phyloP scores from a whole-genome alignment of 2,113 vertebrate species.

The Lamprotornis superbus region DNA sequence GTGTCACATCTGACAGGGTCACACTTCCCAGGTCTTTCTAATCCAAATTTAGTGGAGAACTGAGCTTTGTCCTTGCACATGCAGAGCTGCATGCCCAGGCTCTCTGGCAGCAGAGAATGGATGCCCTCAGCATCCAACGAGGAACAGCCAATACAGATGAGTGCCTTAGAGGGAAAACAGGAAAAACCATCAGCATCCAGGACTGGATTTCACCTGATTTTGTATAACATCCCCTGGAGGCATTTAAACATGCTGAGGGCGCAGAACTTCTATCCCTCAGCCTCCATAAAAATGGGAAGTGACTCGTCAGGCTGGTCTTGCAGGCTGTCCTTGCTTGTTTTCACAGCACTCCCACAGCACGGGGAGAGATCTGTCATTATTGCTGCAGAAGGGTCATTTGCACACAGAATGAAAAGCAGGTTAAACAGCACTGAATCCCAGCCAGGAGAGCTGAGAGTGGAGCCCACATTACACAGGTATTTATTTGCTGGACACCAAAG shows the following conservation, averaged over 20 bases:
- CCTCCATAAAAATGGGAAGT: background rate
- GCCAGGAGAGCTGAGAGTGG: background rate
- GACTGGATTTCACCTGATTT: background rate
- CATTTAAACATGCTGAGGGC: background rate
- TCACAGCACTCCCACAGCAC: rapidly evolving
- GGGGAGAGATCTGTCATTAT: background rate
- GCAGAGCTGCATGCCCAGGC: background rate
- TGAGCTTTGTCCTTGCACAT: background rate
- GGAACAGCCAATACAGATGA: background rate
- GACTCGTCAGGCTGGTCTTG: background rate
- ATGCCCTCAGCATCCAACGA: background rate
- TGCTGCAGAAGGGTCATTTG: background rate
- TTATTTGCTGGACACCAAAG: background rate
- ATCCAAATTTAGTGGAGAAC: background rate
- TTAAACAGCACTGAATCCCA: background rate
- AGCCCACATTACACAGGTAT: background rate
- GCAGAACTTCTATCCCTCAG: background rate
- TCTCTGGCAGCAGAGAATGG: background rate
- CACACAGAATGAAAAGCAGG: background rate
- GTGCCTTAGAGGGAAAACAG: background rate
- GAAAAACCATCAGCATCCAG: background rate
- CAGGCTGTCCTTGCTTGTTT: background rate
- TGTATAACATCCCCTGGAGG: background rate
- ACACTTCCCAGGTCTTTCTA: background rate
- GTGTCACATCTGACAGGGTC: background rate